Base-by-base conservation (phyloP, 2,113 vertebrate genomes). In the Rostratula benghalensis region DNA sequence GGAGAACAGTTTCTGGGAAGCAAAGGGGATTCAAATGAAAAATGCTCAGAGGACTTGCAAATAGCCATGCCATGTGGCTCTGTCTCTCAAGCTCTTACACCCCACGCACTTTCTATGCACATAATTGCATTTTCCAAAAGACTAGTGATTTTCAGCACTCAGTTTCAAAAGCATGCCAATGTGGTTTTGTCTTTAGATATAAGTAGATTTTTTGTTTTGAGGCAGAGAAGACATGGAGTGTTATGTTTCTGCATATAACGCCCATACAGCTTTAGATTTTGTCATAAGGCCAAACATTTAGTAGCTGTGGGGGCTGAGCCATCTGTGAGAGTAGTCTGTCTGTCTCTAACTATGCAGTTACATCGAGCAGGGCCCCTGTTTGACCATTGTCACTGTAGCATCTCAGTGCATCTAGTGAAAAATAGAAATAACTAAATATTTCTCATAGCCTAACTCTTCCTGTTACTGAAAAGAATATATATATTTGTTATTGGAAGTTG, bases 71-170 rank as follows among this genome's bases (percentile, higher is more conserved):
- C 88, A 80, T 89, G 92, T 93, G 95, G 71, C 30, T 94, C 85
- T 77, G 82, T 90, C 92, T 97, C 91, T 96, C 93, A 90, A 86
- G 79, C 64, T 83, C 60, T 64, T 88, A 77, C 60, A 88, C 51
- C 53, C 33, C 83, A 57, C 17, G 0, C 35, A 54, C 4, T 92
- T 83, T 85, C 19, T 39, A 75, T 86, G 71, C 80, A 84, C 53
- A 84, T 91, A 94, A 94, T 35, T 92, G 56, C 68, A 48, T 95
- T 93, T 96, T 96, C 92, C 54, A 71, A 93, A 85, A 70, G 56
- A 84, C 73, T 70, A 39, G 45, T 51, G 83, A 83, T 81, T 85
- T 91, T 83, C 54, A 3, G 75, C 45, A 30, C 84, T 90, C 46
- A 6, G 50, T 95, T 92, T 80, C 83, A 86, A 78, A 90, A 1